Evolutionary conservation across 2,888 invertebrate genomes (phyloP), one percentile per base, ranked within the genome.

Genomic region (Limnephilus marmoratus): DNA sequence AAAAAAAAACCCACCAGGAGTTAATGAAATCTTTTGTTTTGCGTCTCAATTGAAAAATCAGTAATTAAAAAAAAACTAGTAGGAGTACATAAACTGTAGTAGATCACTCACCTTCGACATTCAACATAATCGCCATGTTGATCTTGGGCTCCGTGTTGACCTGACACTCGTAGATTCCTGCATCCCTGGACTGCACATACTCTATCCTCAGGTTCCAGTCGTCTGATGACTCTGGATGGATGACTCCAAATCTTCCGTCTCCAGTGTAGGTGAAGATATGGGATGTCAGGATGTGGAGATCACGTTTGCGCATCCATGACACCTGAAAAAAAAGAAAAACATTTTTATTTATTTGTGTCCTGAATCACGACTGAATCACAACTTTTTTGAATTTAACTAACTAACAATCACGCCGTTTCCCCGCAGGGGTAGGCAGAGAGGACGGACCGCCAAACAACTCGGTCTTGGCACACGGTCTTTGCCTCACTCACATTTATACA

Each of bases 71-170:
- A 82, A 82, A 41, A 41, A 68, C 37, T 29, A 86, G 13, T 29
- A 49, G 86, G 86, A 41, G 24, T 41, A 12, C 41, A 85, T 49
- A 83, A 34, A 83, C 29, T 86, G 34, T 34, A 24, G 29, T 1
- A 34, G 34, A 53, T 29, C 18, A 88, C 93, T 90, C 49, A 98
- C 98, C 98, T 97, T 98, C 98, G 91, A 98, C 98, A 94, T 97
- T 97, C 92, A 98, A 96, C 94, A 97, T 95, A 94, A 98, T 97
- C 85, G 98, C 98, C 96, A 98, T 97, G 95, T 98, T 98, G 95
- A 98, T 98, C 95, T 98, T 98, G 34, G 98, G 98, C 95, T 98
- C 98, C 0, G 98, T 98, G 95, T 98, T 98, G 94, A 98, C 98
- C 96, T 98, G 98, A 94, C 98, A 98, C 95, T 98, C 98, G 96